These are phyloP conservation scores for Zelostemma sp. DNA, from an alignment of 1,140 invertebrate genomes.

Conservation along the genomic window DNA sequence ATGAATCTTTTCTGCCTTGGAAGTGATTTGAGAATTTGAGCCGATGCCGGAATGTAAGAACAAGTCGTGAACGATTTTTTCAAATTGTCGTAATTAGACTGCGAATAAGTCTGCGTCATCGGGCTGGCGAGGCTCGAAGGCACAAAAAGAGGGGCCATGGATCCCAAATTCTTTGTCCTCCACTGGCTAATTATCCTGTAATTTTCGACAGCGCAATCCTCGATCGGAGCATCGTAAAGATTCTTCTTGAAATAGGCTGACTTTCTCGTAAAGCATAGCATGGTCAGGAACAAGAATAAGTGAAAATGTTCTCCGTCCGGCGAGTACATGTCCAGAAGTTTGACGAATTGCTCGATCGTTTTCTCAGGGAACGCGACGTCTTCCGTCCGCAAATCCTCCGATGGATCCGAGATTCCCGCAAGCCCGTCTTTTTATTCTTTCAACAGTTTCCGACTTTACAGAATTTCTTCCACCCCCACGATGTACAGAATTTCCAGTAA, in stretches of 20 bases:
- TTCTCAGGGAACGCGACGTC: constrained; percentile 46
- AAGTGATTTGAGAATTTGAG: neutral
- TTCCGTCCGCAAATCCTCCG: constrained; percentile 65
- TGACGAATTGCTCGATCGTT: constrained; percentile 57
- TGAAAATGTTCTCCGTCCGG: constrained; percentile 62
- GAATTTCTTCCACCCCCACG: constrained; percentile 51
- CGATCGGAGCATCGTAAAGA: constrained; percentile 74
- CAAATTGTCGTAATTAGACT: constrained; percentile 15
- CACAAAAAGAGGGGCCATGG: constrained; percentile 76
- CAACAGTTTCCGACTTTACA: constrained; percentile 59
- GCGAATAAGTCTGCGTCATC: constrained; percentile 48
- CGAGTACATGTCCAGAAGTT: constrained; percentile 64
- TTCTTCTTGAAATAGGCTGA: constrained; percentile 71
- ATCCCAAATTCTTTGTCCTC: constrained; percentile 70
- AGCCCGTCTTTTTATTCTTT: constrained; percentile 55
- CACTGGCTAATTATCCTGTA: constrained; percentile 70
- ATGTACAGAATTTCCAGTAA: constrained; percentile 52
- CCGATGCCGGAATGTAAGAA: constrained; percentile 12
- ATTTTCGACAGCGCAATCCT: constrained; percentile 72
- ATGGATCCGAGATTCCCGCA: constrained; percentile 64
- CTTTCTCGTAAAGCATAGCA: constrained; percentile 66
- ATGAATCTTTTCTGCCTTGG: neutral
- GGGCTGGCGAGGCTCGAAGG: constrained; percentile 65
- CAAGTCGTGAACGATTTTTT: constrained; percentile 14
- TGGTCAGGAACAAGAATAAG: constrained; percentile 58